These are phyloP conservation scores for Geotrupes spiniger DNA, from an alignment of 2,888 invertebrate genomes.

Conservation along the genomic window DNA sequence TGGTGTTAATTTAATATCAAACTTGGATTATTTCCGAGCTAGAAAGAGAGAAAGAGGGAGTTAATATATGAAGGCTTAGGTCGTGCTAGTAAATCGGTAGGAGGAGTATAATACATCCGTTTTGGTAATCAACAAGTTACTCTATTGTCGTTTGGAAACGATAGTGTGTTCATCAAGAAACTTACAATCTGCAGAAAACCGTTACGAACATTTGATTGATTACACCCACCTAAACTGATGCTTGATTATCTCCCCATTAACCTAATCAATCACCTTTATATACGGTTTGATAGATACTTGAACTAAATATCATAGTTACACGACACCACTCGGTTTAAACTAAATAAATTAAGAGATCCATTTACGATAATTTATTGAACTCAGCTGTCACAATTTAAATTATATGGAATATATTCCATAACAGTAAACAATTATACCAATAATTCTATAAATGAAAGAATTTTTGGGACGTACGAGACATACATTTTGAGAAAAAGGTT, in stretches of 20 bases:
- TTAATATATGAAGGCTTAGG: no score
- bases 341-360: no score
- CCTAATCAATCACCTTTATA: slow-evolving; percentile 5
- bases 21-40: no score
- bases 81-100: slow-evolving; percentile 27
- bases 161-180: slow-evolving; percentile 26
- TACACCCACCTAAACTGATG: slow-evolving; percentile 19
- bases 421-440: no score
- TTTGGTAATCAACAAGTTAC: slow-evolving; percentile 35
- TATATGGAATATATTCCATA: no score
- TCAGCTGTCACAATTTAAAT: no score
- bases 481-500: no score
- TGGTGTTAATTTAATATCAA: no score
- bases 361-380: no score
- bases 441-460: no score
- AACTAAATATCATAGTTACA: not conserved
- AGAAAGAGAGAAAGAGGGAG: no score
- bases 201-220: slow-evolving; percentile 26
- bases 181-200: slow-evolving; percentile 21
- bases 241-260: slow-evolving; percentile 9
- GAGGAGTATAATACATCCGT: slow-evolving; percentile 31
- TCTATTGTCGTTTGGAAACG: slow-evolving; percentile 30
- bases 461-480: no score
- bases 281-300: not conserved
- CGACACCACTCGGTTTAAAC: slow-evolving; percentile 32